phyloP scores from a whole-genome alignment of 2,797 vertebrate species.

The Balearica regulorum region DNA sequence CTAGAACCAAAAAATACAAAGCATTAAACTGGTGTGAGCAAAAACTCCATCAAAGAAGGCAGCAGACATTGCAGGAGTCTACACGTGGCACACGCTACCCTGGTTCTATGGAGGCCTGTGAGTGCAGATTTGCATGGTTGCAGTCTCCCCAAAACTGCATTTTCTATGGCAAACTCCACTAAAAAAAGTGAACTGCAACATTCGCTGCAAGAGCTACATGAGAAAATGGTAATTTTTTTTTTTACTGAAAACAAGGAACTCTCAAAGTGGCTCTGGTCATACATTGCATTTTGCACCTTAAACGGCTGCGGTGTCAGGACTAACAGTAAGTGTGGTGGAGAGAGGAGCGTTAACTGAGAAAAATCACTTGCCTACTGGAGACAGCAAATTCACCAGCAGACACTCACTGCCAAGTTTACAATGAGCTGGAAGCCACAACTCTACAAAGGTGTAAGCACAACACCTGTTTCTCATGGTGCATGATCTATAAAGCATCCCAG shows the following conservation, averaged over 20 bases:
- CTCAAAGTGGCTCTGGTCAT: not conserved
- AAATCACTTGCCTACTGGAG: not conserved
- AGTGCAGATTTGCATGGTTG: not conserved
- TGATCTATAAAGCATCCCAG: fast-evolving
- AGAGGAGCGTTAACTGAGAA: not conserved
- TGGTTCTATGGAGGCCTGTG: not conserved
- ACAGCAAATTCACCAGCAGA: not conserved
- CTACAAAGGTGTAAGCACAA: not conserved
- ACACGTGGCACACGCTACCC: not conserved
- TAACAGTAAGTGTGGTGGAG: not conserved
- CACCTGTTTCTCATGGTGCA: not conserved
- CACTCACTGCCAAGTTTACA: not conserved
- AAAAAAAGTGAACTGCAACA: not conserved
- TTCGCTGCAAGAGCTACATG: not conserved
- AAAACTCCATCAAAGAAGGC: not conserved
- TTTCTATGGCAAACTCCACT: not conserved
- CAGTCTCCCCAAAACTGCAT: not conserved
- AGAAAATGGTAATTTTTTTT: not conserved
- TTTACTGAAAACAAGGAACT: not conserved
- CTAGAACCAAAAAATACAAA: not conserved
- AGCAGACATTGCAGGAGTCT: not conserved
- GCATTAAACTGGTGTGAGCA: not conserved
- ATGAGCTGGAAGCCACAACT: not conserved
- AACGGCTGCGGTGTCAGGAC: not conserved
- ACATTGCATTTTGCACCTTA: not conserved